Percentiles rank a stretch among this genome's conserved stretches.
phyloP scores from a whole-genome alignment of 2,888 invertebrate genomes.

The Scaptomyza polygonia region DNA sequence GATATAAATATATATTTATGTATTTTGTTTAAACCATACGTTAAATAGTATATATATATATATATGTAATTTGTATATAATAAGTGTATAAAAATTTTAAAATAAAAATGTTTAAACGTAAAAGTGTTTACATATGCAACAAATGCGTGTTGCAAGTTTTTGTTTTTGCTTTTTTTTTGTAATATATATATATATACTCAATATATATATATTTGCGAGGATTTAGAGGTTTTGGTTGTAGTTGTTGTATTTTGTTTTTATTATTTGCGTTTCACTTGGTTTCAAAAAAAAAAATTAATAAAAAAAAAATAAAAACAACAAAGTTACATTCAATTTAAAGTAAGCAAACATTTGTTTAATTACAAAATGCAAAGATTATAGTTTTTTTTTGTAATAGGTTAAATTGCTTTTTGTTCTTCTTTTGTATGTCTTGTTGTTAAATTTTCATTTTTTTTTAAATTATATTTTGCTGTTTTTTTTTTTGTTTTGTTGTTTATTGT shows the following conservation, averaged over 20 bases:
- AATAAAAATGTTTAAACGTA: slow-evolving; percentile 62
- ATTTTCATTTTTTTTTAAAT: slow-evolving; percentile 13
- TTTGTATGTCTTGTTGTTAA: slow-evolving; percentile 13
- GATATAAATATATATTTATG: slow-evolving; percentile 41
- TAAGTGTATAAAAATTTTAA: slow-evolving; percentile 50
- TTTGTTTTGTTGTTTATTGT: slow-evolving; percentile 48
- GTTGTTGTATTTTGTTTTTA: slow-evolving; percentile 32
- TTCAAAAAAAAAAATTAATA: slow-evolving; percentile 14
- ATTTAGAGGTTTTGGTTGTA: slow-evolving; percentile 78
- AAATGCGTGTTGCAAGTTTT: slow-evolving; percentile 23
- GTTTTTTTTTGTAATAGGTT: slow-evolving; percentile 13
- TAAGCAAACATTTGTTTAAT: slow-evolving; percentile 23
- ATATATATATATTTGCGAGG: slow-evolving; percentile 70
- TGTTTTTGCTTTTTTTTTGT: slow-evolving; percentile 24
- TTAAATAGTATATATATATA: slow-evolving; percentile 13
- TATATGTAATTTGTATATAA: slow-evolving; percentile 32
- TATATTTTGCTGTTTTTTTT: slow-evolving; percentile 41
- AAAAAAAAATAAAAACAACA: slow-evolving; percentile 1
- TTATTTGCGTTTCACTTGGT: slow-evolving; percentile 42
- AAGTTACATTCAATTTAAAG: slow-evolving; percentile 21
- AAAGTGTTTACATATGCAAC: slow-evolving; percentile 35
- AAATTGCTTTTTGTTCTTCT: slow-evolving; percentile 35
- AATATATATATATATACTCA: background rate
- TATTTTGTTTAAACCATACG: slow-evolving; percentile 3
- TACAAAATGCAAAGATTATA: slow-evolving; percentile 45